Percentiles rank a stretch among this genome's conserved stretches.
These are phyloP conservation scores for Lacanobia oleracea DNA, from an alignment of 2,888 invertebrate genomes.

Conservation along the genomic window DNA sequence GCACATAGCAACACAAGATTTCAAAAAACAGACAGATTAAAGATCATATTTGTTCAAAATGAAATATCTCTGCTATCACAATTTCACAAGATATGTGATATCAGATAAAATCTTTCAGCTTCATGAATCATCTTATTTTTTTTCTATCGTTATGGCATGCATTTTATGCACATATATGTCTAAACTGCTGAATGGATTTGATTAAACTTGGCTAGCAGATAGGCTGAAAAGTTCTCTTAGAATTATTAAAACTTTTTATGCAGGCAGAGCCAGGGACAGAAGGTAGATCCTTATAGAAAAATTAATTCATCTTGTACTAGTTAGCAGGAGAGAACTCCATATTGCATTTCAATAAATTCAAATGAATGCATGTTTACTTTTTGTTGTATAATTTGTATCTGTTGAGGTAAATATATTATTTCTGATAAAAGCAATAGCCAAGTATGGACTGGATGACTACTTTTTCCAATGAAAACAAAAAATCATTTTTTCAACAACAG, in stretches of 20 bases:
- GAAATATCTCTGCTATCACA: constrained; percentile 34
- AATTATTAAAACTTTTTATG: background rate
- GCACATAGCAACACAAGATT: constrained; percentile 12
- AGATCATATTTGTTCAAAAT: constrained; percentile 14
- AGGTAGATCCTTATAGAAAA: background rate
- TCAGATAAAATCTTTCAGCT: constrained; percentile 34
- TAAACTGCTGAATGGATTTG: background rate
- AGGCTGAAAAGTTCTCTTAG: background rate
- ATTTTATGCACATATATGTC: constrained; percentile 16
- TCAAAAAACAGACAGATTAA: constrained; percentile 15
- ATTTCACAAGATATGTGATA: constrained; percentile 46
- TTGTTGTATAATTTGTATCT: background rate
- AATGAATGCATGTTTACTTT: constrained; percentile 8
- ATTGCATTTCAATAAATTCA: constrained; percentile 16
- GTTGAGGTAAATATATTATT: background rate
- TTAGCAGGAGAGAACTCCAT: background rate
- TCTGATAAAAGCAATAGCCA: background rate
- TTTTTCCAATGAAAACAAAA: background rate
- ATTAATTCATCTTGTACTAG: constrained; percentile 15
- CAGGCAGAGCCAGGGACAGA: background rate
- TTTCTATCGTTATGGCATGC: constrained; percentile 12
- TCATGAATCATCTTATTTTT: constrained; percentile 23
- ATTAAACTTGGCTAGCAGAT: background rate
- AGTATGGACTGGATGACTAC: background rate
- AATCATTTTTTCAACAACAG: too few species aligned